phyloP scores from a whole-genome alignment of 2,113 vertebrate species.

The Myiozetetes cayanensis region DNA sequence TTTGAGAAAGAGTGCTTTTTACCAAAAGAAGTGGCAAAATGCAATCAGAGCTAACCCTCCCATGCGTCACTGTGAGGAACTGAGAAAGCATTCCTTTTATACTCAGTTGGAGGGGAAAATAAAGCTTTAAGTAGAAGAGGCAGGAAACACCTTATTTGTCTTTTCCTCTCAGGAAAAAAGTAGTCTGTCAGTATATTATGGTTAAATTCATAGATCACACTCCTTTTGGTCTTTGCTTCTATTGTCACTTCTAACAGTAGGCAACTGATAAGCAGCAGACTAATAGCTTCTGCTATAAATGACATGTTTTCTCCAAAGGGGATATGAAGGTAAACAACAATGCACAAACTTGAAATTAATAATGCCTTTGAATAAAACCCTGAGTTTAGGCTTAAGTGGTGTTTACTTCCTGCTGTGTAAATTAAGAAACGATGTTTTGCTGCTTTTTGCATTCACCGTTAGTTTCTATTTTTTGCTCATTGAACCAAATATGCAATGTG shows the following conservation, averaged over 20 bases:
- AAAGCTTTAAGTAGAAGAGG: neutral
- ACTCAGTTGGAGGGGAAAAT: neutral
- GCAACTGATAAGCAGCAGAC: neutral
- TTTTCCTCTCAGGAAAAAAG: neutral
- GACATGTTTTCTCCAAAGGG: neutral
- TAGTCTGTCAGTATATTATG: neutral
- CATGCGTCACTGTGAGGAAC: neutral
- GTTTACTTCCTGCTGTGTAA: neutral
- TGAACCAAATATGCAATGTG: neutral
- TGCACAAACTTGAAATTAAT: neutral
- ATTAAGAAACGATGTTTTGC: neutral
- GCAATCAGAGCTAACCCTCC: neutral
- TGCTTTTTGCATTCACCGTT: neutral
- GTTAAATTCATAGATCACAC: neutral
- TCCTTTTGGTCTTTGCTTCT: neutral
- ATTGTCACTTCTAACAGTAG: neutral
- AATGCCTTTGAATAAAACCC: neutral
- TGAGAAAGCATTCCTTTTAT: rapidly evolving
- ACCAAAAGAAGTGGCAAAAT: neutral
- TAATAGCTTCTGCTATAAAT: neutral
- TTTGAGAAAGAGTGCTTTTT: neutral
- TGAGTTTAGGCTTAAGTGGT: neutral
- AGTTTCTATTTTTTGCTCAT: neutral
- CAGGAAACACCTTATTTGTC: neutral
- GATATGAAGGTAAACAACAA: neutral